Percentiles rank a stretch among this genome's conserved stretches.
Conservation (phyloP, 2,113 vertebrate species). For the Diphyllodes magnificus region DNA sequence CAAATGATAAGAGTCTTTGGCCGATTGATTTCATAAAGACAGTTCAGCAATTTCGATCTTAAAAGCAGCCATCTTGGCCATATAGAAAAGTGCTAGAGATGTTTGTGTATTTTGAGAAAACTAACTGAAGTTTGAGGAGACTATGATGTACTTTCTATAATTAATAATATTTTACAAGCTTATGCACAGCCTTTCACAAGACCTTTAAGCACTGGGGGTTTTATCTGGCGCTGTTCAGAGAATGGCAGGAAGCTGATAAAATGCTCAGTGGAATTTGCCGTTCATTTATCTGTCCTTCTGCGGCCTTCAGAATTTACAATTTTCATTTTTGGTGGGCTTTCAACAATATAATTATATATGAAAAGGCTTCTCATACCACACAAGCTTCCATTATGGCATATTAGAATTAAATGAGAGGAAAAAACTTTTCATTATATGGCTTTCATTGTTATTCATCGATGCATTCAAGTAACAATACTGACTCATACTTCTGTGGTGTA, state of each 20-base stretch:
- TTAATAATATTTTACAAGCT: constrained; percentile 63
- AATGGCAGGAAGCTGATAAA: constrained; percentile 71
- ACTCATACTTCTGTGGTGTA: constrained; percentile 38
- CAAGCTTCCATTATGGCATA: constrained; percentile 57
- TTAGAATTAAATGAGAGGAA: constrained; percentile 68
- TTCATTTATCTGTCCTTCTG: constrained; percentile 75
- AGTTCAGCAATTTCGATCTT: not conserved
- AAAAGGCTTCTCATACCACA: constrained; percentile 66
- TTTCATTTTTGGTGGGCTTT: constrained; percentile 50
- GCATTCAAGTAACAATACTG: constrained; percentile 65
- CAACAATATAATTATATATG: constrained; percentile 67
- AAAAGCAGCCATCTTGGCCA: not conserved
- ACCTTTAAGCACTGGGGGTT: constrained; percentile 48
- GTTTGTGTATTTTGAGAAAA: not conserved
- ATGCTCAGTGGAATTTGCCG: constrained; percentile 61
- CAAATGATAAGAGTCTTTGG: not conserved
- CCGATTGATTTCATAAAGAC: not conserved
- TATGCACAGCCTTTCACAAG: constrained; percentile 55
- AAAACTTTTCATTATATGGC: constrained; percentile 65
- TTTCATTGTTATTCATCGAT: constrained; percentile 71
- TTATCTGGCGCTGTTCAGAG: constrained; percentile 59
- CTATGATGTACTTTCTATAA: constrained; percentile 37
- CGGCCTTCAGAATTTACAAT: constrained; percentile 66
- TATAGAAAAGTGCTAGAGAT: not conserved
- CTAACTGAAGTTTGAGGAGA: not conserved